phyloP scores from a whole-genome alignment of 1,140 invertebrate species.

The Eriocheir sinensis region DNA sequence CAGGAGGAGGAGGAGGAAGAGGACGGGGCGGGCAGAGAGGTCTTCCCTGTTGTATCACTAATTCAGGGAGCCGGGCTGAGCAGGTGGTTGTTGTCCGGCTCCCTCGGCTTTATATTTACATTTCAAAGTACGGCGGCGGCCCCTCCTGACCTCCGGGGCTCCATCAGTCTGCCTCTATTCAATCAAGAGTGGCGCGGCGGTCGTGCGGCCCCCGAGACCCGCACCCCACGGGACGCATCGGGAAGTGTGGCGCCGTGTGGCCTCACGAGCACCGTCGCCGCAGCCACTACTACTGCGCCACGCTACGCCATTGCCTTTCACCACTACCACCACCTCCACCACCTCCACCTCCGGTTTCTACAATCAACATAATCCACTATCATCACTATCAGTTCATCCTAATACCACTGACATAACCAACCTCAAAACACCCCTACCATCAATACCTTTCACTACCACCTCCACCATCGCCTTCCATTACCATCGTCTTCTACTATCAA shows the following conservation, averaged over 20 bases:
- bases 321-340: no score
- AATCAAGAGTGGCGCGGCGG: neutral
- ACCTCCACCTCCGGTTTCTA: no score
- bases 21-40: slow-evolving; percentile 32
- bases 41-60: slow-evolving; percentile 66
- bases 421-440: neutral
- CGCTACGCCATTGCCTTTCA: neutral
- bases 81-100: slow-evolving; percentile 49
- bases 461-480: neutral
- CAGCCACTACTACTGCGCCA: neutral
- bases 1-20: neutral
- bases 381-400: neutral
- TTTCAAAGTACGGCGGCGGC: slow-evolving; percentile 48
- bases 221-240: neutral
- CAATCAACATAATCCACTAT: no score
- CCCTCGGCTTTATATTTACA: slow-evolving; percentile 63
- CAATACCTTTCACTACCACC: neutral
- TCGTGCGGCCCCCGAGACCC: neutral
- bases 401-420: no score
- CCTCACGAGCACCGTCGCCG: no score
- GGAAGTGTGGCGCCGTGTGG: neutral
- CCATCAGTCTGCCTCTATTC: slow-evolving; percentile 18
- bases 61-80: slow-evolving; percentile 41
- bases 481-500: neutral
- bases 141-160: slow-evolving; percentile 26